Evolutionary conservation across 2,797 vertebrate genomes (phyloP).

Genomic region (Pseudochirops cupreus): DNA sequence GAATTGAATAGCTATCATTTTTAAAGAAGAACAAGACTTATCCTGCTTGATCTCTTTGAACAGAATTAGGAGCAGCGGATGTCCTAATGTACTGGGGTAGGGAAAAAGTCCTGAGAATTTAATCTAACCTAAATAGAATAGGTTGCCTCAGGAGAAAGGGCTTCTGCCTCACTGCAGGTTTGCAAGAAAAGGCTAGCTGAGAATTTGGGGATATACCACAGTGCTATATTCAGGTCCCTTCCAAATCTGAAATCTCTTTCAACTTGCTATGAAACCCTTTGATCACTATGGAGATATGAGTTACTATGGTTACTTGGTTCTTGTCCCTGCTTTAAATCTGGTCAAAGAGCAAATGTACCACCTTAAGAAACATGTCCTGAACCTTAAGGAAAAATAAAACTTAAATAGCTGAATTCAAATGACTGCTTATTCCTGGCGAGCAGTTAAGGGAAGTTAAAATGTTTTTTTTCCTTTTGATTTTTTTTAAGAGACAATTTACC

Average conservation of each 20-base stretch:
- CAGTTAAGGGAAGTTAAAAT: neutral
- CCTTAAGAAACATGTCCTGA: neutral
- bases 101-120: neutral
- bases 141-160: neutral
- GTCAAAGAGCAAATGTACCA: neutral
- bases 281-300: neutral
- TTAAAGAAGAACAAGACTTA: neutral
- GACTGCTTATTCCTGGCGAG: neutral
- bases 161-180: neutral
- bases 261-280: neutral
- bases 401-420: neutral
- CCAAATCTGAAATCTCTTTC: neutral
- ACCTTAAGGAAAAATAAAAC: conserved; percentile 21
- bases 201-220: neutral
- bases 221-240: neutral
- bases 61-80: neutral
- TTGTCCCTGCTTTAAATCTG: neutral
- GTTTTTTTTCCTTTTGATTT: conserved; percentile 33
- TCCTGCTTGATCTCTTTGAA: neutral
- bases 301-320: neutral
- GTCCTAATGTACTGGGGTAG: neutral
- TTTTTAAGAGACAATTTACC: conserved; percentile 38
- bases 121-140: neutral
- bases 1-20: neutral
- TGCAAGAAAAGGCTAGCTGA: neutral